phyloP scores from a whole-genome alignment of 2,797 vertebrate species.

The Orestias chungarensis region DNA sequence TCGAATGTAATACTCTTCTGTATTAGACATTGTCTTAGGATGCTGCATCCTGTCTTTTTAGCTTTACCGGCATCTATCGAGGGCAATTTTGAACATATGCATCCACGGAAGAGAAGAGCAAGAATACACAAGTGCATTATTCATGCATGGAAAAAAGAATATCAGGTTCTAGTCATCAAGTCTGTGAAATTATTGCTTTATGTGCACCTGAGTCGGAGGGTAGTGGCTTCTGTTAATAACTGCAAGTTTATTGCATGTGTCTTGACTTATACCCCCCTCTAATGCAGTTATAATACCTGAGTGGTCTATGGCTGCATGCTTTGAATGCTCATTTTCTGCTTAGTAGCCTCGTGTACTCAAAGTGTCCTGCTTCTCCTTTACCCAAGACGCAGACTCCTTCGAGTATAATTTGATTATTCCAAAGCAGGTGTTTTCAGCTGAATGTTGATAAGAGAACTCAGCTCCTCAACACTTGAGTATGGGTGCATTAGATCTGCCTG shows the following conservation, averaged over 20 bases:
- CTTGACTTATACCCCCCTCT: constrained; percentile 56
- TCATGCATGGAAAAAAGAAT: background rate
- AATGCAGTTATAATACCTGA: constrained; percentile 68
- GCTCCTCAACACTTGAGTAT: constrained; percentile 50
- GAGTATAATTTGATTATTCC: constrained; percentile 77
- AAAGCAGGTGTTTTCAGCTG: constrained; percentile 76
- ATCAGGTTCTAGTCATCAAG: background rate
- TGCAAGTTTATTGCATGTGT: constrained; percentile 32
- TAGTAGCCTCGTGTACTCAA: constrained; percentile 64
- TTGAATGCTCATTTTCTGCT: constrained; percentile 70
- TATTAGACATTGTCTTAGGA: constrained; percentile 1
- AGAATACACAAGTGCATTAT: background rate
- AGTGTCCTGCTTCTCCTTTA: constrained; percentile 54
- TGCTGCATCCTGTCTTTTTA: constrained; percentile 14
- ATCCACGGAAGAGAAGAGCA: background rate
- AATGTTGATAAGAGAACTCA: constrained; percentile 72
- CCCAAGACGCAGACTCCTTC: constrained; percentile 56
- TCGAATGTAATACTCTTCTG: background rate
- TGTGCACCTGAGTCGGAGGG: constrained; percentile 12
- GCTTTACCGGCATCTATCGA: constrained; percentile 5
- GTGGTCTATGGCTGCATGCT: constrained; percentile 54
- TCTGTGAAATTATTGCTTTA: background rate
- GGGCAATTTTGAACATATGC: background rate
- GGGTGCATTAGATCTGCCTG: constrained; percentile 58
- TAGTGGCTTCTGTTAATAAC: constrained; percentile 39